Base-by-base conservation (phyloP, 2,888 invertebrate species). In the Pollenia amentaria region DNA sequence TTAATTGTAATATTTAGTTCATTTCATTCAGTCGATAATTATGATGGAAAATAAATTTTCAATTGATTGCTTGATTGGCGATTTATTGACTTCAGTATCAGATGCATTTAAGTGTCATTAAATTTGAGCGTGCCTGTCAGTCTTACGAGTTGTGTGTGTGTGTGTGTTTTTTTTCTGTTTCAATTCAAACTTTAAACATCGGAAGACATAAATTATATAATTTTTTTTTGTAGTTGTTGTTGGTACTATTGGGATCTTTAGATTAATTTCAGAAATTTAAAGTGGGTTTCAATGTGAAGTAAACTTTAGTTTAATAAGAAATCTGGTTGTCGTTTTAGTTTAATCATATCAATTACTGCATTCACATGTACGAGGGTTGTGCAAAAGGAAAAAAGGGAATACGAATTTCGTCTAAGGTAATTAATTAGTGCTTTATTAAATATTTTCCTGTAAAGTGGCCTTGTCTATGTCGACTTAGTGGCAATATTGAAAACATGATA, bases 41-140 rank as follows among this genome's bases (percentile, higher is more conserved):
- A 92, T 93, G 93, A 92, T 90, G 90, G 91, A 90, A 91, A 90
- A 93, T 92, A 92, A 93, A 91, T 73, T 92, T 93, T 90, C 91
- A 90, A 90, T 90, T 92, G 92, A 93, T 91, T 91, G 91, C 90
- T 91, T 89, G 90, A 90, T 91, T 90, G 90, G 89, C 91, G 91
- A 91, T 92, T 92, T 93, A 93, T 92, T 90, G 91, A 90, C 91
- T 91, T 80, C 76, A 65, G 60, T 80, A 87, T 87, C 87, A 80
- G 80, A 83, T 87, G 86, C 80, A 80, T 83, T 87, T 84, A 87
- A 80, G 76, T 84, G 75, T 77, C 87, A 77, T 83, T 80, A 77
- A 80, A 77, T 72, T 60, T 51, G 53, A 64, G 77, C 64, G 55
- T 83, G 83, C 72, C 64, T 77, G 70, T 72, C 82, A 76, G 69